phyloP scores from a whole-genome alignment of 2,888 invertebrate genomes.

The Melipona bicolor region DNA sequence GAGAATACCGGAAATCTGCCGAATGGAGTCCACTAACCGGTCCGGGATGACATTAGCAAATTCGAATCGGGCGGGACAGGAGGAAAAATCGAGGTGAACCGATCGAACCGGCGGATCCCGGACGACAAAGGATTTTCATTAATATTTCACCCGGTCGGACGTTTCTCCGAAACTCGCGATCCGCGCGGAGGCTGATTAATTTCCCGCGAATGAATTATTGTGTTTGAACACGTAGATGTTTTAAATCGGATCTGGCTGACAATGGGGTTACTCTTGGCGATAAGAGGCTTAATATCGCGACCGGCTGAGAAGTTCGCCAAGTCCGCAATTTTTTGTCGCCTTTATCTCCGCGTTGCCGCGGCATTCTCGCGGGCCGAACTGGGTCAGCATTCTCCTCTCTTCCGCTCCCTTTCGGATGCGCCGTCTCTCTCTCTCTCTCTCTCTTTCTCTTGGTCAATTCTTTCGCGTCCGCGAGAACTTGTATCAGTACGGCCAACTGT shows the following conservation, averaged over 20 bases:
- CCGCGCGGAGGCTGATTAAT: constrained; percentile 35
- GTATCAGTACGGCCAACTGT: constrained; percentile 14
- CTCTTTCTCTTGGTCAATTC: constrained; percentile 9
- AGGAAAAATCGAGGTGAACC: not conserved
- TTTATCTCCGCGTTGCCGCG: constrained; percentile 33
- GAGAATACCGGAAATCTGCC: too few relatives aligned
- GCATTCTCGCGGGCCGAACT: constrained; percentile 20
- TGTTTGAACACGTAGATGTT: constrained; percentile 27
- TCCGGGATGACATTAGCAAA: constrained; percentile 11
- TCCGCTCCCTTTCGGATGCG: not conserved
- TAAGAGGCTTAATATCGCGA: constrained; percentile 56
- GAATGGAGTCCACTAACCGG: not conserved
- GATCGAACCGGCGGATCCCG: constrained; percentile 2
- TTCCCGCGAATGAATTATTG: constrained; percentile 46
- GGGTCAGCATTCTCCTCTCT: constrained; percentile 16
- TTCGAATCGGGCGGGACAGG: not conserved
- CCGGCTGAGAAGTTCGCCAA: constrained; percentile 48
- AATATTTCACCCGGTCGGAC: constrained; percentile 38
- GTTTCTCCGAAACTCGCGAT: constrained; percentile 30
- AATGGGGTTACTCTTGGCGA: constrained; percentile 39
- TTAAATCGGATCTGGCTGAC: constrained; percentile 47
- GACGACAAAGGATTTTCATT: constrained; percentile 17
- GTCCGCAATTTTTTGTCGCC: constrained; percentile 39
- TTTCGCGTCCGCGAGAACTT: constrained; percentile 13
- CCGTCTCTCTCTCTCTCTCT: not conserved